Evolutionary conservation across 2,113 vertebrate species (phyloP).

Genomic region (Garra rufa): DNA sequence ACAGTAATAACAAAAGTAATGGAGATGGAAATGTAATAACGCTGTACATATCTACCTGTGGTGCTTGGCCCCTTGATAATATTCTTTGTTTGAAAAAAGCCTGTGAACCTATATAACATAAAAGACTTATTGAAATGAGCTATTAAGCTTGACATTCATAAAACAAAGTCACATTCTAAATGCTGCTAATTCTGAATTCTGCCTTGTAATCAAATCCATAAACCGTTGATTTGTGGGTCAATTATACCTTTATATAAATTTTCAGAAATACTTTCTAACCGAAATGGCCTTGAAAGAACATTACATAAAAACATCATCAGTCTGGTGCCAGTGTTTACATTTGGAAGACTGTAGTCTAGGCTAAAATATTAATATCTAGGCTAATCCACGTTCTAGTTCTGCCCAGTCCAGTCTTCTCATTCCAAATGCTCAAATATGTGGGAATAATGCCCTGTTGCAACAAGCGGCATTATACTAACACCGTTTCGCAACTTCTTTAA

Average conservation of each 20-base stretch:
- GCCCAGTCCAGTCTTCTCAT: conserved; percentile 16
- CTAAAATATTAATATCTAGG: neutral
- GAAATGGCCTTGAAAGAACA: neutral
- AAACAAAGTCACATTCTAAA: no score
- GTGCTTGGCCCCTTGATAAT: neutral
- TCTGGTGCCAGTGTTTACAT: conserved; percentile 22
- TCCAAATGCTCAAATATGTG: conserved; percentile 54
- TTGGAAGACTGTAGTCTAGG: conserved; percentile 19
- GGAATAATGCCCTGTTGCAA: conserved; percentile 39
- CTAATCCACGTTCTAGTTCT: conserved; percentile 39
- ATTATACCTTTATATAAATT: neutral
- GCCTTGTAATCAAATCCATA: neutral
- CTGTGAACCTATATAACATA: neutral
- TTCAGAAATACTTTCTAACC: neutral
- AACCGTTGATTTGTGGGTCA: neutral
- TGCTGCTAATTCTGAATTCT: no score
- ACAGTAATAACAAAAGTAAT: no score
- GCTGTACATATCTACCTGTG: neutral
- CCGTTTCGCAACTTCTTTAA: conserved; percentile 11
- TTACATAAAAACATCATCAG: neutral
- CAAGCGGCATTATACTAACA: conserved; percentile 29
- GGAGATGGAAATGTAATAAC: no score
- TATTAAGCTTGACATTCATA: no score
- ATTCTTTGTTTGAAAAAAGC: neutral
- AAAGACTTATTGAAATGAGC: no score